Base-by-base conservation (phyloP, 2,113 vertebrate genomes). In the Cheirogaleus medius region DNA sequence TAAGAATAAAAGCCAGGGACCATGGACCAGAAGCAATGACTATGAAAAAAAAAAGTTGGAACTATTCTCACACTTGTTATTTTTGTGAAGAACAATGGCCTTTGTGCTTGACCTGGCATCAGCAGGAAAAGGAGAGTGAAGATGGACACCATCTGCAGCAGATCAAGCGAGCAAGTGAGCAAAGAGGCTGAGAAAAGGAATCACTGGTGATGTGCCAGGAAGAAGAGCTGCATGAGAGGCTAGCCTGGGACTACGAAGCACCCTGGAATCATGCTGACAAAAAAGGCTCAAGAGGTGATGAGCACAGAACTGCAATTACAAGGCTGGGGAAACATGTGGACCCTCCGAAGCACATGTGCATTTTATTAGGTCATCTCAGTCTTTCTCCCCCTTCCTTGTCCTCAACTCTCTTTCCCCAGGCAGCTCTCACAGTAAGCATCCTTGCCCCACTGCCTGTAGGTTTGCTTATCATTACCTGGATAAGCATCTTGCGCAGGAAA, bases 401-500 rank as follows among this genome's bases (percentile, higher is more conserved):
- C 63, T 76, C 63, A 32, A 23, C 4, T 34, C 52, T 37, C 58
- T 5, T 44, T 74, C 20, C 52, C 60, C 39, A 8, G 39, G 17
- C 14, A 44, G 83, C 39, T 4, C 58, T 81, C 76, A 52, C 9
- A 56, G 7, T 3, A 11, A 23, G 20, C 14, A 3, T 44, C 56
- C 58, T 11, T 18, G 60, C 32, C 37, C 39, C 8, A 7, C 8
- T 0, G 2, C 63, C 87, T 32, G 2, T 1, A 13, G 47, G 58
- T 56, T 3, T 77, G 34, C 7, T 54, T 4, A 2, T 34, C 54
- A 0, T 98, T 97, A 99, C 99, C 99, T 99, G 99, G 97, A 99
- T 99, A 68, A 99, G 99, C 99, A 99, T 99, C 99, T 99, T 99
- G 82, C 99, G 99, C 54, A 99, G 99, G 98, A 99, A 99, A n/a